Evolutionary conservation across 2,888 invertebrate species (phyloP).

Genomic region (Gymnosoma rotundatum): DNA sequence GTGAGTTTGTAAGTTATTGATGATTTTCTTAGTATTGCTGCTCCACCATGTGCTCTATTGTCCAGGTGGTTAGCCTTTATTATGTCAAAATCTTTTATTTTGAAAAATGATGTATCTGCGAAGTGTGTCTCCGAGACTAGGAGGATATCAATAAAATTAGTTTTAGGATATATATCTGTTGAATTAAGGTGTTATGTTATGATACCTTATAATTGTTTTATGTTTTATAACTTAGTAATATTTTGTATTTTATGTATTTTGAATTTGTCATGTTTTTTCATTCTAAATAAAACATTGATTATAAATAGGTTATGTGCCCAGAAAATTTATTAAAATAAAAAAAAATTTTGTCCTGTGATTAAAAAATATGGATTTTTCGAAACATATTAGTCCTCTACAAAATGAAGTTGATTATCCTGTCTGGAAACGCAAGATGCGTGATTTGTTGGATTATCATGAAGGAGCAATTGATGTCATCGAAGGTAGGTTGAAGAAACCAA

Average conservation of each 20-base stretch:
- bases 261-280: not conserved
- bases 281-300: constrained; percentile 4
- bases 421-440: constrained; percentile 54
- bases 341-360: too few species aligned
- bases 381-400: constrained; percentile 3
- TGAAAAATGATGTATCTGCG: too few species aligned
- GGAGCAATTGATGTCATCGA: constrained; percentile 51
- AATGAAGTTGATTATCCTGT: constrained; percentile 7
- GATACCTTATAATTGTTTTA: not conserved
- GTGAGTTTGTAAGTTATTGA: not conserved
- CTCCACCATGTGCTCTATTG: too few species aligned
- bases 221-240: not conserved
- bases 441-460: constrained; percentile 67
- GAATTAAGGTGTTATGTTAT: too few species aligned
- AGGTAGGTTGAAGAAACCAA: constrained; percentile 28
- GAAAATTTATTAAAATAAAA: not conserved
- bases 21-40: too few species aligned
- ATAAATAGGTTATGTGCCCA: constrained; percentile 21
- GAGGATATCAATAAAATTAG: too few species aligned
- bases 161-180: too few species aligned
- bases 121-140: too few species aligned
- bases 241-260: not conserved
- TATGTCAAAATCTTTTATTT: too few species aligned
- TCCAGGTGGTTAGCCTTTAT: too few species aligned
- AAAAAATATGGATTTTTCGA: not conserved